These are phyloP conservation scores for Myotis findleyi DNA, from an alignment of 2,797 vertebrate genomes.

Conservation along the genomic window DNA sequence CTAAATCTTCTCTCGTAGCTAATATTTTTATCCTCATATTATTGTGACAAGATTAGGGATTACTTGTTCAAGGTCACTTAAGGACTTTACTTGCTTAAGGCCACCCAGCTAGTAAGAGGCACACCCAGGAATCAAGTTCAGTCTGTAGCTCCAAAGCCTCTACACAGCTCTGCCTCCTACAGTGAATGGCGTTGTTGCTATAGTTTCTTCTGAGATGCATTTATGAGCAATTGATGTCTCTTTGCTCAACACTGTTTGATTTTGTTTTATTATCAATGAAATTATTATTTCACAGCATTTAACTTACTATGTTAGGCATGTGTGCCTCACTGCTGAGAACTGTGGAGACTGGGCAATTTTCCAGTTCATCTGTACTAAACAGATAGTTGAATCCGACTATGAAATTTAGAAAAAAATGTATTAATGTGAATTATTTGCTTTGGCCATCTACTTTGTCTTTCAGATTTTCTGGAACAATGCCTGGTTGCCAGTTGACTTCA, in stretches of 20 bases:
- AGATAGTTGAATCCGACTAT: conserved; percentile 9
- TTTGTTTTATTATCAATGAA: conserved; percentile 48
- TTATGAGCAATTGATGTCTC: conserved; percentile 24
- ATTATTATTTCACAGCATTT: conserved; percentile 51
- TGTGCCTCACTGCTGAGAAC: conserved; percentile 33
- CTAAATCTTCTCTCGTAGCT: not conserved
- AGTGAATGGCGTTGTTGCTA: not conserved
- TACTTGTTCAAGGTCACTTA: not conserved
- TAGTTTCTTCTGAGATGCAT: not conserved
- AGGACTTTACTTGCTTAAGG: not conserved
- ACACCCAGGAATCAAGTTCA: not conserved
- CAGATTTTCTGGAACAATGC: not conserved
- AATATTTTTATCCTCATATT: not conserved
- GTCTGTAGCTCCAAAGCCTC: not conserved
- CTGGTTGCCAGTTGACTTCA: conserved; percentile 4
- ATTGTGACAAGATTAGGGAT: not conserved
- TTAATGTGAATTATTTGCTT: conserved; percentile 55
- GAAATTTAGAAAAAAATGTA: conserved; percentile 37
- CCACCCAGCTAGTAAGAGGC: not conserved
- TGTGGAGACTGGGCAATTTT: conserved; percentile 49
- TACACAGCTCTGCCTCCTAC: not conserved
- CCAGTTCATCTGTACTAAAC: conserved; percentile 52
- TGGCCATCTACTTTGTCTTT: conserved; percentile 38
- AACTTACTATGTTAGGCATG: conserved; percentile 39
- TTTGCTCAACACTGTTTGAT: conserved; percentile 50